Conservation (phyloP, 2,797 vertebrate genomes). For the Lindbergichthys nudifrons region DNA sequence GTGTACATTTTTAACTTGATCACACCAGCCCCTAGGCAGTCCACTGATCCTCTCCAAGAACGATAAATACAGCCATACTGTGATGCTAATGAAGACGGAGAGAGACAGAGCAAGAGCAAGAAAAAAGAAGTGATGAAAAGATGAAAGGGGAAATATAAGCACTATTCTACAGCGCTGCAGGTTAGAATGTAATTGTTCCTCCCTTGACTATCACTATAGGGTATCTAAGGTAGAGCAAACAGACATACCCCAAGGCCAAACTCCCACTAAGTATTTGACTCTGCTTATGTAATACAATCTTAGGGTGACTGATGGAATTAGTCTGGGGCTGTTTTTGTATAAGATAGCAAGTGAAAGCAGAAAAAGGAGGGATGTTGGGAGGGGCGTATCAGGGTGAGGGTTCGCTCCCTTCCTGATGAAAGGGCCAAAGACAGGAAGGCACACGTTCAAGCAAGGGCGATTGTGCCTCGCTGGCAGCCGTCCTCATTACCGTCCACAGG, state of each 20-base stretch:
- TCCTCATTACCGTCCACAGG: conserved; percentile 71
- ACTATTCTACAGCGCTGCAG: conserved; percentile 66
- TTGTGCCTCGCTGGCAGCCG: conserved; percentile 60
- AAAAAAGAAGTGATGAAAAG: conserved; percentile 54
- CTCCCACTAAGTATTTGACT: conserved; percentile 65
- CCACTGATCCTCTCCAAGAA: conserved; percentile 74
- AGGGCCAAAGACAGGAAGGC: conserved; percentile 45
- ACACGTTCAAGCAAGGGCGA: conserved; percentile 31
- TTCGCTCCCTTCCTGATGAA: conserved; percentile 26
- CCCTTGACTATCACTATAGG: conserved; percentile 76
- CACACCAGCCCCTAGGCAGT: conserved; percentile 62
- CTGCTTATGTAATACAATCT: conserved; percentile 71
- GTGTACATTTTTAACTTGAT: conserved; percentile 65
- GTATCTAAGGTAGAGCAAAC: conserved; percentile 69
- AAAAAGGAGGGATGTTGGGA: neutral
- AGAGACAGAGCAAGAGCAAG: conserved; percentile 50
- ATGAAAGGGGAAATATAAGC: conserved; percentile 69
- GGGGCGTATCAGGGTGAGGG: neutral
- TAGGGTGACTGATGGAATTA: conserved; percentile 75
- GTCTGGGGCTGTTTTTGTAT: conserved; percentile 49
- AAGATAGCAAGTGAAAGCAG: conserved; percentile 48
- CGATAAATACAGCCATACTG: conserved; percentile 77
- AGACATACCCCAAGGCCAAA: conserved; percentile 72
- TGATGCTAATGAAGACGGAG: conserved; percentile 83
- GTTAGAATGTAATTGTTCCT: conserved; percentile 80